Evolutionary conservation across 92 coral and sea anemone genomes (phyloP).

Genomic region (Ricordea florida): DNA sequence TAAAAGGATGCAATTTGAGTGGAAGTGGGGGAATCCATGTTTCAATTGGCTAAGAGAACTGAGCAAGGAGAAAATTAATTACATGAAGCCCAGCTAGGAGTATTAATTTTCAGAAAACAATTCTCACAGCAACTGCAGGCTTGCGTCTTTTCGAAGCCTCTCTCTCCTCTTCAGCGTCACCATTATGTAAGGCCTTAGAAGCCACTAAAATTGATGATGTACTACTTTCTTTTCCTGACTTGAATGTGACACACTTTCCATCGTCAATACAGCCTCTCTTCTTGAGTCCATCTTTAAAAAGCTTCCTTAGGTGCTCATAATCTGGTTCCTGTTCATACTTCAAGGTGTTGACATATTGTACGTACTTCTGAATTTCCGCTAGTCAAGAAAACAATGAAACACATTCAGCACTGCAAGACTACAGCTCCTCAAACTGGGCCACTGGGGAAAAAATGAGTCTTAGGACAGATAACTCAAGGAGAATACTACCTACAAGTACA

Average conservation of each 20-base stretch:
- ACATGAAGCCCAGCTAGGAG: too few species aligned
- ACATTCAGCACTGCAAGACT: not conserved
- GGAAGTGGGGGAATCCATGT: too few species aligned
- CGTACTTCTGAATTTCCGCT: constrained; percentile 83
- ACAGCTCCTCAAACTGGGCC: too few species aligned
- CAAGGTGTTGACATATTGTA: constrained; percentile 68
- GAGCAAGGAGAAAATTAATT: too few species aligned
- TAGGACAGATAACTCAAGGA: too few species aligned
- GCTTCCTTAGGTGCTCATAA: constrained; percentile 67
- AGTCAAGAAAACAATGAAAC: not conserved
- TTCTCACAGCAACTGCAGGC: too few species aligned
- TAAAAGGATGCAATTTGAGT: too few species aligned
- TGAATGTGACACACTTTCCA: constrained; percentile 80
- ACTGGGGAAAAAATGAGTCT: too few species aligned
- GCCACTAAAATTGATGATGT: not conserved
- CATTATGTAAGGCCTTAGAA: not conserved
- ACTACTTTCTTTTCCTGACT: not conserved
- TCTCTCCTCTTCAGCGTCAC: not conserved
- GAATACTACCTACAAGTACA: too few species aligned
- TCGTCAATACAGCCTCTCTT: constrained; percentile 79
- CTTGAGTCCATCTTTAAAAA: constrained; percentile 85
- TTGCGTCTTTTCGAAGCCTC: constrained; percentile 12
- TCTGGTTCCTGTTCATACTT: constrained; percentile 82
- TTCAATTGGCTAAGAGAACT: too few species aligned
- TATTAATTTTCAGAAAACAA: too few species aligned